These are phyloP conservation scores for Drosophila eugracilis DNA, from an alignment of 1,140 invertebrate genomes.

Conservation along the genomic window DNA sequence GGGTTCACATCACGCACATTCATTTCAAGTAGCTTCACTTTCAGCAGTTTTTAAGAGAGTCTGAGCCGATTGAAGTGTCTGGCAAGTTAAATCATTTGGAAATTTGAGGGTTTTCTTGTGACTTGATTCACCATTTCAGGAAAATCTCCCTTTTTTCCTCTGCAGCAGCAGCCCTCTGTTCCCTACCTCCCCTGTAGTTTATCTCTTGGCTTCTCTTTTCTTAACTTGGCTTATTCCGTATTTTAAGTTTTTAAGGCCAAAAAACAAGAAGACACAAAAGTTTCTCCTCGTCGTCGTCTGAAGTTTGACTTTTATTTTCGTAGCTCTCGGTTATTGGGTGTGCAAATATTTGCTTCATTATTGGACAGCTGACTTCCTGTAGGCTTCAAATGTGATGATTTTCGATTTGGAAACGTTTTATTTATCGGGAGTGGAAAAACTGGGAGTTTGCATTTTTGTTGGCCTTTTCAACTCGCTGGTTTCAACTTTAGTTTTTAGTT, in stretches of 20 bases:
- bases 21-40: slow-evolving; percentile 57
- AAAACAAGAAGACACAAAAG: slow-evolving; percentile 43
- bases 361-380: slow-evolving; percentile 13
- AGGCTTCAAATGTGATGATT: not conserved
- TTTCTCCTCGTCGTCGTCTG: not conserved
- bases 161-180: no score
- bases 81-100: slow-evolving; percentile 69
- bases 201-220: not conserved
- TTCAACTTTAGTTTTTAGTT: no score
- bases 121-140: slow-evolving; percentile 15
- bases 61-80: slow-evolving; percentile 57
- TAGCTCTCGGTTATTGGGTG: slow-evolving; percentile 28
- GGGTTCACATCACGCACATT: slow-evolving; percentile 53
- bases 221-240: slow-evolving; percentile 39
- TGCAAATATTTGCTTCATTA: slow-evolving; percentile 42
- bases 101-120: slow-evolving; percentile 44
- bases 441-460: not conserved
- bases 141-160: slow-evolving; percentile 2
- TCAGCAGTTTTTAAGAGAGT: slow-evolving; percentile 48
- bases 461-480: no score
- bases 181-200: no score
- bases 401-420: not conserved
- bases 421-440: no score
- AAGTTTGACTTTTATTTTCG: slow-evolving; percentile 24
- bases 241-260: slow-evolving; percentile 21